Conservation (phyloP, 2,113 vertebrate species). For the Grus americana region DNA sequence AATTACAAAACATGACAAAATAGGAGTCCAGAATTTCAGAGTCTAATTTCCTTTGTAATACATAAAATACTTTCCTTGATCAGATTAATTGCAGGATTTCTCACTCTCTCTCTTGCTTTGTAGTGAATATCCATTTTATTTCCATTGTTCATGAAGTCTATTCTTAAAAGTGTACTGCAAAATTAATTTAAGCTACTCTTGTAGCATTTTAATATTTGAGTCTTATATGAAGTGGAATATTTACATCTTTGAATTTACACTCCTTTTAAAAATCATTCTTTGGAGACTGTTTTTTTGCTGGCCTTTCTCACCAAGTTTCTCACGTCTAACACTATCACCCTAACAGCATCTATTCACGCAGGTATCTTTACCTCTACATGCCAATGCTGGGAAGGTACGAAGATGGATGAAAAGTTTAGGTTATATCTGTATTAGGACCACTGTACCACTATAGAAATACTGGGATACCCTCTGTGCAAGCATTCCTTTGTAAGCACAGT, state of each 20-base stretch:
- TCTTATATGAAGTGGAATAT: neutral
- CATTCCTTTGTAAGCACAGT: fast-evolving
- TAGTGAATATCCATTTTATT: neutral
- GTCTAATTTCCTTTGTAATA: neutral
- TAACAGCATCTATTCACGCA: neutral
- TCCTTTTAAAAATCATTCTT: neutral
- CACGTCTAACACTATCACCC: neutral
- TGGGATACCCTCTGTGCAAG: neutral
- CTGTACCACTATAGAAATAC: neutral
- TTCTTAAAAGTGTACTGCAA: neutral
- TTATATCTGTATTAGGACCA: fast-evolving
- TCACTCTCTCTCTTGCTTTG: neutral
- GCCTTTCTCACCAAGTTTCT: neutral
- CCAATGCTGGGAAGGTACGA: neutral
- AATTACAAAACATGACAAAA: neutral
- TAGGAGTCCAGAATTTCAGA: neutral
- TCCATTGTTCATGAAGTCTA: neutral
- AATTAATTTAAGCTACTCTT: neutral
- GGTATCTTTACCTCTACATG: neutral
- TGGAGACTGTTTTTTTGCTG: neutral
- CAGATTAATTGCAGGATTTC: neutral
- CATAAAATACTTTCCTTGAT: neutral
- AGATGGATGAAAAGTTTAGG: neutral
- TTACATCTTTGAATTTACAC: neutral
- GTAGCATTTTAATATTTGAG: neutral